Base-by-base conservation (phyloP, 1,140 invertebrate genomes). In the Aphaenogaster floridana region DNA sequence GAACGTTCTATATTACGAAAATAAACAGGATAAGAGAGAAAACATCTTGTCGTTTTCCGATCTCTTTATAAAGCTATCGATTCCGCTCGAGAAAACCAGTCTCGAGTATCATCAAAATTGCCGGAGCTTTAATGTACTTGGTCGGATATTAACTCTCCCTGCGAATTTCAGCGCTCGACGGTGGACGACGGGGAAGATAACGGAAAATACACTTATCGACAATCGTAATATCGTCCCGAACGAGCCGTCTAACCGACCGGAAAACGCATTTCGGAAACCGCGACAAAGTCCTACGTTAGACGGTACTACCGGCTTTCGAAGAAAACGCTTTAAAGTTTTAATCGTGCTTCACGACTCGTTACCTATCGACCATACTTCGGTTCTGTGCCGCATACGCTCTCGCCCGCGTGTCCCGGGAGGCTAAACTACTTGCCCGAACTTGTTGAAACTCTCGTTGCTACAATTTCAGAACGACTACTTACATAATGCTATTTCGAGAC, bases 281-380 rank as follows among this genome's bases (percentile, higher is more conserved):
- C 79, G 71, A 79, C 81, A 76, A 83, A 74, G 39, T 66, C 68
- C 48, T 61, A 86, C 80, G 89, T 86, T 88, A 90, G 90, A 90
- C 81, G 69, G 77, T 61, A 79, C 83, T 36, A 9, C 54, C 39
- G 59, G 48, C 45, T 72, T 78, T 76, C 87, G 86, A 74, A 61
- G 76, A 77, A 91, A 87, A 86, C 72, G 86, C 79, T 89, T 86
- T 84, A 90, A 91, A 92, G 79, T 93, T 91, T 92, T 90, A 93
- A 91, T 92, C 89, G 88, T 66, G 88, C 79, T 91, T 88, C 90
- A 89, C 86, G 86, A 86, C 87, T 91, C 91, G 87, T 92, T 92
- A 91, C 83, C 78, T 84, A 86, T 90, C 89, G 87, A 86, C 69
- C 86, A 85, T 87, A 77, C 84, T 86, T 88, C 71, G 86, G 76